Evolutionary conservation across 1,140 invertebrate genomes (phyloP), one percentile per base, ranked within the genome.

Genomic region (Drosophila sucinea): DNA sequence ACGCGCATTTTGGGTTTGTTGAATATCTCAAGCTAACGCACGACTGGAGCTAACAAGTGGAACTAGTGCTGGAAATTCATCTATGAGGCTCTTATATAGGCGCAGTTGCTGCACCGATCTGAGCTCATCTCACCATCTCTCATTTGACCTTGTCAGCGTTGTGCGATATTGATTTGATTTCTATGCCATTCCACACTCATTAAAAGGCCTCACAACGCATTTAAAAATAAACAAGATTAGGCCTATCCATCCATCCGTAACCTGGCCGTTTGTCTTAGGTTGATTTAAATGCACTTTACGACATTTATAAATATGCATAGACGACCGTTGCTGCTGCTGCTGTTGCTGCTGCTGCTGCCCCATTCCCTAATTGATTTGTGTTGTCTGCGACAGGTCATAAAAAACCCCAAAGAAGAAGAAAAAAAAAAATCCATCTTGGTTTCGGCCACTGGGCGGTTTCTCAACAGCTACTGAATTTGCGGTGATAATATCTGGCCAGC

Each of bases 271-370:
- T 70, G 67, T 87, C 83, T 77, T 67, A 25, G 54, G 27, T 77
- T 80, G 84, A 87, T 83, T 89, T 78, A 83, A 87, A 87, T 87
- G 83, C 83, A 87, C 73, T 87, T 81, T 62, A 70, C 68, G 73
- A 77, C 64, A 82, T 76, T 73, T 89, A 87, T 86, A 87, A 86
- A 86, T 86, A 86, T 86, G 83, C 83, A 87, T 87, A 68, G 81
- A 10, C 10, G 7, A 38, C 38, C 55, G 65, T 33, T 40, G 41
- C 23, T 41, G 6, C 7, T 25, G 17, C 27, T 51, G 23, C 27
- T 51, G 51, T 38, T 47, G 55, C 41, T 65, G 44, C 66, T 29
- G 44, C 41, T 40, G 56, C 73, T 80, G 81, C 33, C 67, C 61
- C 77, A 64, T 78, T 79, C 81, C 67, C 72, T 71, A 76, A 81